Evolutionary conservation across 2,113 vertebrate species (phyloP).

Genomic region (Nibea albiflora): DNA sequence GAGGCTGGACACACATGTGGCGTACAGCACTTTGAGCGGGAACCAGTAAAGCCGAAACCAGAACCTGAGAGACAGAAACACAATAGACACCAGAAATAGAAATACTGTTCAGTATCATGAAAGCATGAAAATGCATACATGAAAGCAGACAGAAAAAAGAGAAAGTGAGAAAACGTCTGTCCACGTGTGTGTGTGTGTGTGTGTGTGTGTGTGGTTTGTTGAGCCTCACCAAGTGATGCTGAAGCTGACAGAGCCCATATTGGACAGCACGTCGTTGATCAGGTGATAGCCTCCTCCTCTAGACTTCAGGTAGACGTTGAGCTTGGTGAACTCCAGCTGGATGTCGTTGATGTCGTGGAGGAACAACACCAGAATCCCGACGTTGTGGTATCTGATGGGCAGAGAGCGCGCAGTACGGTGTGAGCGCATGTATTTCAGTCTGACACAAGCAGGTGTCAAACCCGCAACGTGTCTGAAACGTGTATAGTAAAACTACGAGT

Average conservation of each 20-base stretch:
- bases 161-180: neutral
- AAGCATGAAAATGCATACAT: too few species aligned
- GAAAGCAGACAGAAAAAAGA: neutral
- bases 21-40: constrained; percentile 95
- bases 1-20: constrained; percentile 91
- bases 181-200: neutral
- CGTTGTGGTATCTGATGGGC: constrained; percentile 91
- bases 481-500: too few species aligned
- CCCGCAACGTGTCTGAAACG: neutral
- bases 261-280: constrained; percentile 89
- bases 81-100: neutral
- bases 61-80: constrained; percentile 87
- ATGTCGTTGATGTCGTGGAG: constrained; percentile 94
- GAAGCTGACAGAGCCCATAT: constrained; percentile 91
- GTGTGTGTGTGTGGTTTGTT: neutral
- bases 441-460: neutral
- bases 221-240: constrained; percentile 90
- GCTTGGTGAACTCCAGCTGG: constrained; percentile 96
- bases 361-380: constrained; percentile 95
- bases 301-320: constrained; percentile 96
- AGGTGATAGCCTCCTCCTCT: constrained; percentile 85
- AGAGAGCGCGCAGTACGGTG: neutral
- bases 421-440: neutral
- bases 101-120: neutral
- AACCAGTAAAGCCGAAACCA: constrained; percentile 99